Evolutionary conservation across 2,113 vertebrate genomes (phyloP).

Genomic region (Strix aluco): DNA sequence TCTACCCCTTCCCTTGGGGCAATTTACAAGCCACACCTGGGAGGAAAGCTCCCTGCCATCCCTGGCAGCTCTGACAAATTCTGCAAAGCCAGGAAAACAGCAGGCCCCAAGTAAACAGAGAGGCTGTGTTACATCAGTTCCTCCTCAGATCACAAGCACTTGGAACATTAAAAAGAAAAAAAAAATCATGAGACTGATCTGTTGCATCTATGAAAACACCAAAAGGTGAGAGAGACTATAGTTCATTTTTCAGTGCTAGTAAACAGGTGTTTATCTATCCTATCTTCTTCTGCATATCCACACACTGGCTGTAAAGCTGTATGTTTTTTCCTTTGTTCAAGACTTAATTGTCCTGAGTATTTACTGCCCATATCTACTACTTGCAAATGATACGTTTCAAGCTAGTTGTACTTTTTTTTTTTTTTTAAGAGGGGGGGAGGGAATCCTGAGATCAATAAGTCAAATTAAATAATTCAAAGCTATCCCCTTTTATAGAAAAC

Average conservation of each 20-base stretch:
- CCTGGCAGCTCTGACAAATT: background rate
- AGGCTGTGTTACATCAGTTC: background rate
- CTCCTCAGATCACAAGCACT: background rate
- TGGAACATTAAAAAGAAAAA: background rate
- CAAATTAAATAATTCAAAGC: background rate
- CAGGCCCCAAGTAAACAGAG: background rate
- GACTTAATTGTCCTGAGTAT: background rate
- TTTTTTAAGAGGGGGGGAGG: too few species aligned
- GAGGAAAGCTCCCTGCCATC: background rate
- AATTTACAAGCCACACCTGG: background rate
- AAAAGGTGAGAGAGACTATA: background rate
- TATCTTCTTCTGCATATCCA: background rate
- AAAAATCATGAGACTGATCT: background rate
- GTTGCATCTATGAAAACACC: background rate
- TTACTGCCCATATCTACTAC: background rate
- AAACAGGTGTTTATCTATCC: background rate
- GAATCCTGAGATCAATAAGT: background rate
- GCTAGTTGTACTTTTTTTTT: background rate
- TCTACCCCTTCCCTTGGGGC: background rate
- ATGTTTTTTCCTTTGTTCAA: background rate
- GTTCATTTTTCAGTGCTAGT: background rate
- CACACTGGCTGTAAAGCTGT: background rate
- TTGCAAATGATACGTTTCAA: conserved; percentile 1
- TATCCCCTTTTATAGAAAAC: background rate
- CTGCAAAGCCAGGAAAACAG: background rate